These are phyloP conservation scores for Meleagris gallopavo DNA, from an alignment of 2,113 vertebrate species.

Conservation along the genomic window DNA sequence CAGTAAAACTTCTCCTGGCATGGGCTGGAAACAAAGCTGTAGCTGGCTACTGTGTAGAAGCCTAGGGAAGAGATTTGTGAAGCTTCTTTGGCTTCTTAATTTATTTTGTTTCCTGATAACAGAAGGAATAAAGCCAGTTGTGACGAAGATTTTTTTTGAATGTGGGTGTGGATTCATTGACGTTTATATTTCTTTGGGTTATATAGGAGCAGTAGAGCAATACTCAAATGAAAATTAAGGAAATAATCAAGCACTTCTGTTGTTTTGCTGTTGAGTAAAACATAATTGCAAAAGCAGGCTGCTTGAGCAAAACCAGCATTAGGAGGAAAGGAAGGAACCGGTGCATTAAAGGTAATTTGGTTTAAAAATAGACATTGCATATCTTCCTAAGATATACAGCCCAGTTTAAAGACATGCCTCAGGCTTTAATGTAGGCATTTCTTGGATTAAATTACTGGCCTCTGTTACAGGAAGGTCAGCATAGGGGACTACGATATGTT, in stretches of 20 bases:
- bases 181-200: not conserved
- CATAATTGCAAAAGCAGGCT: constrained; percentile 28
- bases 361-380: constrained; percentile 11
- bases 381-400: not conserved
- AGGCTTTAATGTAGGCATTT: not conserved
- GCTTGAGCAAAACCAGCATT: constrained; percentile 47
- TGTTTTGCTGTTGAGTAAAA: constrained; percentile 40
- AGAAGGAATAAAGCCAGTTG: not conserved
- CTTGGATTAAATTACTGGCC: constrained; percentile 20
- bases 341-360: constrained; percentile 52
- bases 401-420: not conserved
- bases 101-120: not conserved
- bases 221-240: constrained; percentile 45
- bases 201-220: constrained; percentile 2
- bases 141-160: not conserved
- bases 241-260: constrained; percentile 29
- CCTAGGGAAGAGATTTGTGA: not conserved
- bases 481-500: not conserved
- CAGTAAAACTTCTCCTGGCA: not conserved
- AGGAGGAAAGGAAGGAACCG: constrained; percentile 55
- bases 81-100: not conserved
- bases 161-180: not conserved
- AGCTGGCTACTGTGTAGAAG: not conserved
- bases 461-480: not conserved
- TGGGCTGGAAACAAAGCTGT: not conserved